Evolutionary conservation across 1,140 invertebrate species (phyloP), one percentile per base, ranked within the genome.

Genomic region (Drosophila arawakana): DNA sequence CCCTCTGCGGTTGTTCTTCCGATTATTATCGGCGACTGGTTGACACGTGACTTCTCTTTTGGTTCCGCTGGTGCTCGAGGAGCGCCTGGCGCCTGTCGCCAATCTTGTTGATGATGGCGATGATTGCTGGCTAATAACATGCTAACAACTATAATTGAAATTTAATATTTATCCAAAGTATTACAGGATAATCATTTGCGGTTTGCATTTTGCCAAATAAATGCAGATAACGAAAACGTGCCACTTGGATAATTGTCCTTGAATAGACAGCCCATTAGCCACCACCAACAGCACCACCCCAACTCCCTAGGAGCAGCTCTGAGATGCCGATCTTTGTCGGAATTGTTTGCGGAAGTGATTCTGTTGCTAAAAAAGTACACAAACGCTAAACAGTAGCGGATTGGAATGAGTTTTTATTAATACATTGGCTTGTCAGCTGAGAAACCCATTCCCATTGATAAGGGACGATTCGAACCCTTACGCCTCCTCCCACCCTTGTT

Each of bases 161-260:
- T 89, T 91, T 91, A 91, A 91, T 91, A 91, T 91, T 91, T 89
- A 85, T 90, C 68, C 76, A 91, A 91, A 68, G 81, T 79, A 77
- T 91, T 91, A 81, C 79, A 90, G 86, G 85, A 90, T 90, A 86
- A 83, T 71, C 85, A 80, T 90, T 90, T 85, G 85, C 76, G 83
- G 83, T 80, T 86, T 68, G 3, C 25, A 2, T 50, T 57, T 57
- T 35, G 35, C 54, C 39, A 57, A 57, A 39, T 57, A 62, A 37
- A 47, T 68, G 62, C 74, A 50, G 78, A 86, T 81, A 81, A 62
- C 30, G 49, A 63, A 30, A 80, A 76, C 80, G 76, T 72, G 79
- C 3, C 57, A 60, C 76, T 54, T 39, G 69, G 58, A 84, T 84
- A 84, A 84, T 84, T 84, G 78, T 47, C 57, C n/a, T 44, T 72